These are phyloP conservation scores for Agraylea sexmaculata DNA, from an alignment of 1,140 invertebrate species.

Conservation along the genomic window DNA sequence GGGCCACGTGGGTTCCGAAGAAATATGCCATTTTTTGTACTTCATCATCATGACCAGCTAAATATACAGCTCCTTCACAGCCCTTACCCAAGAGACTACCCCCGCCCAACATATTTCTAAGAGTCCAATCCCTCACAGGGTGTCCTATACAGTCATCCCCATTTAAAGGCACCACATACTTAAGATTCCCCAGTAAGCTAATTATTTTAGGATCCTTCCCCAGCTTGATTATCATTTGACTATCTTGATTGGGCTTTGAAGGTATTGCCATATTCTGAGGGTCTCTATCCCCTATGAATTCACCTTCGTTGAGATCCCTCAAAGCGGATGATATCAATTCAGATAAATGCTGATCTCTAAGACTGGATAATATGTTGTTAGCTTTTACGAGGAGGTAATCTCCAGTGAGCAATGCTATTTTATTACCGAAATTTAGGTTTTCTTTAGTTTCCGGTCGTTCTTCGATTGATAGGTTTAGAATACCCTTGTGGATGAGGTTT, in stretches of 20 bases:
- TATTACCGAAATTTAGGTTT: conserved; percentile 63
- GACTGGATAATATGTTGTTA: conserved; percentile 63
- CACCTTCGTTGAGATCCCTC: conserved; percentile 68
- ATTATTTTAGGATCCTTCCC: conserved; percentile 25
- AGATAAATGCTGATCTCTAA: conserved; percentile 60
- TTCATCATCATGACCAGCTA: conserved; percentile 58
- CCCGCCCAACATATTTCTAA: conserved; percentile 62
- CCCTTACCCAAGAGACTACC: conserved; percentile 69
- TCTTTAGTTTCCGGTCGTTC: conserved; percentile 46
- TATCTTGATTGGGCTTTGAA: conserved; percentile 37
- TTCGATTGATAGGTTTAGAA: conserved; percentile 56
- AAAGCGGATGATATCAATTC: conserved; percentile 72
- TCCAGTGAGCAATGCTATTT: conserved; percentile 79
- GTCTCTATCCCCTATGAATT: conserved; percentile 71
- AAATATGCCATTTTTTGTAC: conserved; percentile 57
- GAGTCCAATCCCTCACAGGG: conserved; percentile 68
- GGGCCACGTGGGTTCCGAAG: conserved; percentile 74
- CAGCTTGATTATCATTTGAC: conserved; percentile 36
- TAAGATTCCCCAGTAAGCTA: conserved; percentile 24
- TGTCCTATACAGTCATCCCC: conserved; percentile 45
- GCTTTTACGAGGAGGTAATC: conserved; percentile 81
- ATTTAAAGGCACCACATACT: conserved; percentile 23
- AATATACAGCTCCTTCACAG: conserved; percentile 65
- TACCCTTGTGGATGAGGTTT: conserved; percentile 79
- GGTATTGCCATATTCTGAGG: conserved; percentile 66